phyloP scores from a whole-genome alignment of 2,888 invertebrate species.

The Drosophila rellima region DNA sequence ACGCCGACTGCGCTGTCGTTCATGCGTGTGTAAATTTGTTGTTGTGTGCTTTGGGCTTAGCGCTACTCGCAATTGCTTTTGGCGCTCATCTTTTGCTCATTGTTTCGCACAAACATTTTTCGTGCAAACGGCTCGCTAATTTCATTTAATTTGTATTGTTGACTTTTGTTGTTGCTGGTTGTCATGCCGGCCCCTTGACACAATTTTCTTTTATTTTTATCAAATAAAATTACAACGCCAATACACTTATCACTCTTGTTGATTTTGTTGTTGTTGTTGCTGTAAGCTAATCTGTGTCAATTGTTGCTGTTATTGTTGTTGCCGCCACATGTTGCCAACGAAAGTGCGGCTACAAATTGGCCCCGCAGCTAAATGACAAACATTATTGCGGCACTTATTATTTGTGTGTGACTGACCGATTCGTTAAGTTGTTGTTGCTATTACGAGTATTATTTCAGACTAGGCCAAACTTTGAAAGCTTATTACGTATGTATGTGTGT shows the following conservation, averaged over 20 bases:
- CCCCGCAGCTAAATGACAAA: conserved; percentile 60
- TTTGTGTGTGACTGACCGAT: conserved; percentile 43
- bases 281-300: conserved; percentile 61
- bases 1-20: conserved; percentile 33
- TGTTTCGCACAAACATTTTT: conserved; percentile 62
- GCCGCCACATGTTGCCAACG: conserved; percentile 61
- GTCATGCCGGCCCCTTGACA: conserved; percentile 79
- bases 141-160: conserved; percentile 72
- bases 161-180: conserved; percentile 37
- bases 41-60: conserved; percentile 34
- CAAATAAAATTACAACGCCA: conserved; percentile 65
- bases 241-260: conserved; percentile 47
- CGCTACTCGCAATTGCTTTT: conserved; percentile 34
- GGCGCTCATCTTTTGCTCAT: conserved; percentile 42
- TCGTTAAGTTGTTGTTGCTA: conserved; percentile 31
- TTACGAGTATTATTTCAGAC: conserved; percentile 20
- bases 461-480: conserved; percentile 22
- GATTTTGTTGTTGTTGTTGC: conserved; percentile 20
- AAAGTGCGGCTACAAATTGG: conserved; percentile 62
- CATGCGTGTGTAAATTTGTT: conserved; percentile 50
- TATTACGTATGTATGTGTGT: conserved; percentile 14
- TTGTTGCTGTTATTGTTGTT: conserved; percentile 49
- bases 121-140: conserved; percentile 76
- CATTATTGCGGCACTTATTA: conserved; percentile 36
- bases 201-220: conserved; percentile 74